Conservation (phyloP, 2,888 invertebrate species). For the Sphaerophoria taeniata region DNA sequence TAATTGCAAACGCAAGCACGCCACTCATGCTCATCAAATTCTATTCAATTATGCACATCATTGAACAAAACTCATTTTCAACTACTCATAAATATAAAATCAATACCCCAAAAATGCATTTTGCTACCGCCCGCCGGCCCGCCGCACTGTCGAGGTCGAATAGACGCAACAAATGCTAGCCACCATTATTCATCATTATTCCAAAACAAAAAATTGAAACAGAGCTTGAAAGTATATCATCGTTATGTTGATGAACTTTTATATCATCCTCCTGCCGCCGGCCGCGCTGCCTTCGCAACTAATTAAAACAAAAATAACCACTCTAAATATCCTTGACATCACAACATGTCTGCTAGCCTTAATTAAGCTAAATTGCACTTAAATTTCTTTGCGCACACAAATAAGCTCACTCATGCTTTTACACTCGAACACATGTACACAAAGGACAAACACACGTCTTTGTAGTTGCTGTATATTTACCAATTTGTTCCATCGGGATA, state of each 20-base stretch:
- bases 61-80: too few species aligned
- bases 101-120: too few species aligned
- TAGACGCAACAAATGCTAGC: neutral
- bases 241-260: conserved; percentile 16
- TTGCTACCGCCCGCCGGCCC: too few species aligned
- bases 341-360: conserved; percentile 24
- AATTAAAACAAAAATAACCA: conserved; percentile 54
- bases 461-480: neutral
- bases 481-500: conserved; percentile 12
- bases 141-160: too few species aligned
- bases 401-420: neutral
- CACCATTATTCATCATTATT: conserved; percentile 22
- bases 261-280: neutral
- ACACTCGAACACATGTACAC: neutral
- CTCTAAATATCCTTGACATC: conserved; percentile 56
- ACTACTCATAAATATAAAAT: neutral
- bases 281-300: conserved; percentile 6
- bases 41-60: conserved; percentile 18
- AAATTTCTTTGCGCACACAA: conserved; percentile 3
- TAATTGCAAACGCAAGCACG: neutral
- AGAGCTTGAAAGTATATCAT: conserved; percentile 15
- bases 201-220: neutral
- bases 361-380: conserved; percentile 53
- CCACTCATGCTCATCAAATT: neutral
- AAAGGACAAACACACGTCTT: neutral